A percentile compares a stretch with the other conserved stretches of the same genome.
Conservation (phyloP, 2,797 vertebrate genomes). For the Gambusia yucatana region DNA sequence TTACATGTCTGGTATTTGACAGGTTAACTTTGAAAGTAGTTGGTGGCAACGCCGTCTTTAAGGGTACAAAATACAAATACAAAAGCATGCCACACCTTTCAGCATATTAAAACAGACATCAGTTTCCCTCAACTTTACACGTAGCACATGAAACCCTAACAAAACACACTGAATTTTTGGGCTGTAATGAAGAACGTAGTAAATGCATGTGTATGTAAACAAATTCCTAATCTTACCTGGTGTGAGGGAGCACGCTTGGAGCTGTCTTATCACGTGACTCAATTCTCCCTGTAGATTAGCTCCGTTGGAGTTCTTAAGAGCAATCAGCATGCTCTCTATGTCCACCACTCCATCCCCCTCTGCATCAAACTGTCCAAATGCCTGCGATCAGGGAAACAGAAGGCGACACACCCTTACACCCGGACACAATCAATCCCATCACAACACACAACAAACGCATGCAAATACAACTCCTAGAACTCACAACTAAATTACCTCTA, state of each 20-base stretch:
- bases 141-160: neutral
- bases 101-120: neutral
- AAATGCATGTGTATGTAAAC: constrained; percentile 10
- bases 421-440: constrained; percentile 5
- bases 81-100: neutral
- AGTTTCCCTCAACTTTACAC: neutral
- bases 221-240: constrained; percentile 84
- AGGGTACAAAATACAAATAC: too few species aligned
- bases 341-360: constrained; percentile 96
- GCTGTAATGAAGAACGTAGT: neutral
- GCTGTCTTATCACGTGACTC: constrained; percentile 94
- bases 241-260: constrained; percentile 96
- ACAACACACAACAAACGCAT: neutral
- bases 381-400: constrained; percentile 74
- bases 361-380: constrained; percentile 95
- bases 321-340: constrained; percentile 92
- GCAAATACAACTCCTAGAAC: neutral
- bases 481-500: neutral
- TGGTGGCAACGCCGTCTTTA: neutral
- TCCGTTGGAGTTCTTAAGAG: constrained; percentile 93
- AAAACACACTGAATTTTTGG: neutral
- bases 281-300: constrained; percentile 96
- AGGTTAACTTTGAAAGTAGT: neutral
- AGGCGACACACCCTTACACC: constrained; percentile 9
- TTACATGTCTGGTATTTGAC: neutral